Percentiles rank a stretch among this genome's conserved stretches.
Evolutionary conservation across 2,113 vertebrate genomes (phyloP).

Genomic region (Bothrops jararaca): DNA sequence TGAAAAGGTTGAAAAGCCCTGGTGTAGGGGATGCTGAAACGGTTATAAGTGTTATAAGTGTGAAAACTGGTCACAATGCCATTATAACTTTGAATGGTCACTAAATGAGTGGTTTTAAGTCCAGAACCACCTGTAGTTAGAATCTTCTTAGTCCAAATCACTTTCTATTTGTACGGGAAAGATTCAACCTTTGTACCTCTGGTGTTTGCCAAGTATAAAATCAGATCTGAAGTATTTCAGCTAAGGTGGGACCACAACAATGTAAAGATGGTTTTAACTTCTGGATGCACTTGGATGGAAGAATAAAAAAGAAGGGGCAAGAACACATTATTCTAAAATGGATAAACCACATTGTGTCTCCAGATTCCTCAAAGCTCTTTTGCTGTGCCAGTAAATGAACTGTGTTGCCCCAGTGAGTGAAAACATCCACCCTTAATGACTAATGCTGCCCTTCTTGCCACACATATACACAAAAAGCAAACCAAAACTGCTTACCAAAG

Average conservation of each 20-base stretch:
- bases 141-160: constrained; percentile 38
- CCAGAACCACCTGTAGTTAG: neutral
- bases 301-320: neutral
- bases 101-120: neutral
- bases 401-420: no score
- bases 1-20: no score
- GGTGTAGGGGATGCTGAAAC: neutral
- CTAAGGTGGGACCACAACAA: constrained; percentile 32
- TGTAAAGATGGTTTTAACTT: constrained; percentile 46
- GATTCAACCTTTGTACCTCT: constrained; percentile 57
- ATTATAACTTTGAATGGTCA: neutral
- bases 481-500: neutral
- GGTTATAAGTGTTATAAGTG: neutral
- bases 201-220: constrained; percentile 52
- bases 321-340: neutral
- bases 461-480: neutral
- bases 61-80: neutral
- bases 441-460: neutral
- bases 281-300: constrained; percentile 37
- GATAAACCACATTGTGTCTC: neutral
- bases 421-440: neutral
- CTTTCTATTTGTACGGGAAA: constrained; percentile 26
- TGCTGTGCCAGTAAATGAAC: neutral
- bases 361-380: neutral
- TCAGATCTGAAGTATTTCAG: constrained; percentile 58